These are phyloP conservation scores for Anastrepha obliqua DNA, from an alignment of 1,140 invertebrate species.

Conservation along the genomic window DNA sequence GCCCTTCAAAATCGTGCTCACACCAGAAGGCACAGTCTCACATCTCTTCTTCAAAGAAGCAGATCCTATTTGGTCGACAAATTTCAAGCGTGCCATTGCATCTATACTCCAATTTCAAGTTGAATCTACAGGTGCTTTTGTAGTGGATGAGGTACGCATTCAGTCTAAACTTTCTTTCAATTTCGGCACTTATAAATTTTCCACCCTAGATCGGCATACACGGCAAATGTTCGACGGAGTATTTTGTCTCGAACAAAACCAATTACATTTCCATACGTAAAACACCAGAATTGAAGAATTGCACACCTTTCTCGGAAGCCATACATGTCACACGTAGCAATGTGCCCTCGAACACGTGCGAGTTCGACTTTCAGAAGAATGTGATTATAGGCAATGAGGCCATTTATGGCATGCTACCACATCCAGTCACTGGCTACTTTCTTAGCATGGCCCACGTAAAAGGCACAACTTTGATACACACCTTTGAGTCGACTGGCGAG, in stretches of 20 bases:
- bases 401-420: slow-evolving; percentile 68
- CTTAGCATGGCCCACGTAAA: slow-evolving; percentile 70
- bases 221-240: slow-evolving; percentile 71
- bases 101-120: slow-evolving; percentile 78
- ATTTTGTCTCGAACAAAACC: slow-evolving; percentile 72
- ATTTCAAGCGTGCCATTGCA: slow-evolving; percentile 81
- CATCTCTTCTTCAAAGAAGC: slow-evolving; percentile 73
- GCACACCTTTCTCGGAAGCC: slow-evolving; percentile 67
- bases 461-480: slow-evolving; percentile 71
- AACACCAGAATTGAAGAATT: slow-evolving; percentile 71
- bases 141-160: slow-evolving; percentile 74
- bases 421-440: slow-evolving; percentile 70
- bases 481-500: slow-evolving; percentile 73
- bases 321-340: slow-evolving; percentile 70
- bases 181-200: not conserved
- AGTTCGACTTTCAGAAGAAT: slow-evolving; percentile 72
- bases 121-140: slow-evolving; percentile 75
- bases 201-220: slow-evolving; percentile 67
- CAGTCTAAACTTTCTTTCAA: not conserved
- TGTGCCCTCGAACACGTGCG: slow-evolving; percentile 70
- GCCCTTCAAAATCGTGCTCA: slow-evolving; percentile 71
- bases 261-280: slow-evolving; percentile 72
- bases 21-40: slow-evolving; percentile 65
- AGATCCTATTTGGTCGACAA: slow-evolving; percentile 80
- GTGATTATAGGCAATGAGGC: slow-evolving; percentile 73